phyloP scores from a whole-genome alignment of 2,113 vertebrate species.

The Pelusios castaneus region DNA sequence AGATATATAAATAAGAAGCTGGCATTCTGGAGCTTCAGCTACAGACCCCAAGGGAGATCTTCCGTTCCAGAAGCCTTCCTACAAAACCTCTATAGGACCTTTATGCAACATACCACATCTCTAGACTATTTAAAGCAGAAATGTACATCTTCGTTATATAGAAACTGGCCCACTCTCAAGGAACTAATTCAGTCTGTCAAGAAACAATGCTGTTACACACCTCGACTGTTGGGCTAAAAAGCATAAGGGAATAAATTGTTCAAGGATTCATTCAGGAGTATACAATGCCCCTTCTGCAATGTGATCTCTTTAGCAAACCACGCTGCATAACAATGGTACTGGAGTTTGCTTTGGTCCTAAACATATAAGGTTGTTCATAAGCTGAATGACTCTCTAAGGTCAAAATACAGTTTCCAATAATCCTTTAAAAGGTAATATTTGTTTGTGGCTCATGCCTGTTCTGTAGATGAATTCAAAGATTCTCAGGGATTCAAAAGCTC shows the following conservation, averaged over 20 bases:
- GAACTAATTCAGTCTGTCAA: background rate
- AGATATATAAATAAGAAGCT: background rate
- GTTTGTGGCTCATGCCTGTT: background rate
- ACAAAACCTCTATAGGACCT: background rate
- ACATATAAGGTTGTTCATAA: background rate
- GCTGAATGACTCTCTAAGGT: background rate
- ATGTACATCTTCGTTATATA: background rate
- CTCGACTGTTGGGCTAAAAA: background rate
- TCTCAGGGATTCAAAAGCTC: background rate
- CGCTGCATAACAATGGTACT: background rate
- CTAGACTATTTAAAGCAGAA: background rate
- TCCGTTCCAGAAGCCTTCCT: background rate
- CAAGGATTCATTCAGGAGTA: background rate
- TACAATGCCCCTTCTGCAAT: background rate
- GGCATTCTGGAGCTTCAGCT: background rate
- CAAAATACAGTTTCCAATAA: background rate
- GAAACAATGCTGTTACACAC: background rate
- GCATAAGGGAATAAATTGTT: background rate
- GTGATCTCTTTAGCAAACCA: background rate
- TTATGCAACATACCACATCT: background rate
- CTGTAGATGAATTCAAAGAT: background rate
- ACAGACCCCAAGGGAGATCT: background rate
- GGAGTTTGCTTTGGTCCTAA: background rate
- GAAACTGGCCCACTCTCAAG: background rate
- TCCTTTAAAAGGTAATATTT: background rate